Conservation (phyloP, 2,888 invertebrate species). For the Gnatocerus cornutus region DNA sequence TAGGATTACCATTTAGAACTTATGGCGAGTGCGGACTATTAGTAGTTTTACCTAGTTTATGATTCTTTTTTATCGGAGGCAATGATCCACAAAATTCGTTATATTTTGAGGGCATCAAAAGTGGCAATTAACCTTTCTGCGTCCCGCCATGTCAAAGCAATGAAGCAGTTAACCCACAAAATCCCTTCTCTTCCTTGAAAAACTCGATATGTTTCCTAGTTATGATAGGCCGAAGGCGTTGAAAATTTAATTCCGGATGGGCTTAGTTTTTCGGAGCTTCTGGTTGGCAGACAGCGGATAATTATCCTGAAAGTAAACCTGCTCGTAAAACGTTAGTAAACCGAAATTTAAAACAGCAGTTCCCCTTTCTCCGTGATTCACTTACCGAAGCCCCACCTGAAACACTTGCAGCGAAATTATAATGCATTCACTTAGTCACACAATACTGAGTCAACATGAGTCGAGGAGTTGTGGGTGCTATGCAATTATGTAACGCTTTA, state of each 20-base stretch:
- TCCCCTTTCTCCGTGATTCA: slow-evolving; percentile 49
- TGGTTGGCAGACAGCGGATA: slow-evolving; percentile 17
- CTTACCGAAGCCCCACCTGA: slow-evolving; percentile 58
- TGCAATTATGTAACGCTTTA: slow-evolving; percentile 47
- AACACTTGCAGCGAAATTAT: slow-evolving; percentile 58
- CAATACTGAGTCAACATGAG: slow-evolving; percentile 44
- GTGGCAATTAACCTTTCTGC: slow-evolving; percentile 20
- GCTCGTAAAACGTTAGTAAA: slow-evolving; percentile 28
- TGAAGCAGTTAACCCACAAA: slow-evolving; percentile 6
- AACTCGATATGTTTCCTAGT: slow-evolving; percentile 12
- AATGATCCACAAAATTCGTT: slow-evolving; percentile 1
- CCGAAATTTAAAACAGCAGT: slow-evolving; percentile 19
- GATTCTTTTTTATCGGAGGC: background rate
- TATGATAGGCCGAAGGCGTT: slow-evolving; percentile 15
- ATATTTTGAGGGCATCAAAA: slow-evolving; percentile 12
- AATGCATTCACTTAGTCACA: slow-evolving; percentile 60
- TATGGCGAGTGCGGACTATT: too few relatives aligned
- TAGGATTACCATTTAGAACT: too few relatives aligned
- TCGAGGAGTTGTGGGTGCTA: slow-evolving; percentile 40
- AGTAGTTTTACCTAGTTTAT: too few relatives aligned
- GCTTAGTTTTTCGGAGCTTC: slow-evolving; percentile 17
- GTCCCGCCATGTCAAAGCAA: background rate
- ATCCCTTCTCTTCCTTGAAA: background rate
- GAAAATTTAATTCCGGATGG: slow-evolving; percentile 33
- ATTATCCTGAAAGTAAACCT: slow-evolving; percentile 38